Percentiles rank a stretch among this genome's conserved stretches.
These are phyloP conservation scores for Lacerta agilis DNA, from an alignment of 2,797 vertebrate species.

Conservation along the genomic window DNA sequence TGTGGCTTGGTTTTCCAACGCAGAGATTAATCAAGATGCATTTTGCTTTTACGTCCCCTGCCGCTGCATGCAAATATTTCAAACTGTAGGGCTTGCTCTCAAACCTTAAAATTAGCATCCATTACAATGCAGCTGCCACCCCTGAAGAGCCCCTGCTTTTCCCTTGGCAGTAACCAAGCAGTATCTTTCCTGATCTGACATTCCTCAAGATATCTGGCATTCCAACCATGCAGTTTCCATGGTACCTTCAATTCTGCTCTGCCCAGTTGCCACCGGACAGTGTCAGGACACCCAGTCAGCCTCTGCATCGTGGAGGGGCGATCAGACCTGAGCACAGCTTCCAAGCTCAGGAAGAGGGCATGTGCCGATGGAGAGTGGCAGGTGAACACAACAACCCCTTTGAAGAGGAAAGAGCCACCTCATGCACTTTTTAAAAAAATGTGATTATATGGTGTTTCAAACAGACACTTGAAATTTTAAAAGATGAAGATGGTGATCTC, in stretches of 20 bases:
- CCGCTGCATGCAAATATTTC: neutral
- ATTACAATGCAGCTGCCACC: neutral
- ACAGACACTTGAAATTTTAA: neutral
- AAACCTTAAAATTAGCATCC: neutral
- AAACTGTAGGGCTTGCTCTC: neutral
- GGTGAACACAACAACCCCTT: neutral
- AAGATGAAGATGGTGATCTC: neutral
- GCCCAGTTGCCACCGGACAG: neutral
- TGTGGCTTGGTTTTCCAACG: neutral
- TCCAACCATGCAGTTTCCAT: neutral
- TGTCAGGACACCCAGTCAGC: neutral
- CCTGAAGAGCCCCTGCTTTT: neutral
- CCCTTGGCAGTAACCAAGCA: neutral
- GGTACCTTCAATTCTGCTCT: neutral
- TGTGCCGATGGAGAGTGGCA: no score
- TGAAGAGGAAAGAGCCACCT: neutral
- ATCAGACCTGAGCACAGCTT: neutral
- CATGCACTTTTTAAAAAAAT: neutral
- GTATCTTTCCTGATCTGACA: neutral
- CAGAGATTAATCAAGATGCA: neutral
- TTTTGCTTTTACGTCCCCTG: neutral
- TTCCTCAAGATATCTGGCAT: neutral
- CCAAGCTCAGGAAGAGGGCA: neutral
- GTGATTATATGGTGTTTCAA: neutral
- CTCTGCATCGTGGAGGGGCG: neutral